Evolutionary conservation across 2,888 invertebrate species (phyloP), one percentile per base, ranked within the genome.

Genomic region (Fragum sueziense): DNA sequence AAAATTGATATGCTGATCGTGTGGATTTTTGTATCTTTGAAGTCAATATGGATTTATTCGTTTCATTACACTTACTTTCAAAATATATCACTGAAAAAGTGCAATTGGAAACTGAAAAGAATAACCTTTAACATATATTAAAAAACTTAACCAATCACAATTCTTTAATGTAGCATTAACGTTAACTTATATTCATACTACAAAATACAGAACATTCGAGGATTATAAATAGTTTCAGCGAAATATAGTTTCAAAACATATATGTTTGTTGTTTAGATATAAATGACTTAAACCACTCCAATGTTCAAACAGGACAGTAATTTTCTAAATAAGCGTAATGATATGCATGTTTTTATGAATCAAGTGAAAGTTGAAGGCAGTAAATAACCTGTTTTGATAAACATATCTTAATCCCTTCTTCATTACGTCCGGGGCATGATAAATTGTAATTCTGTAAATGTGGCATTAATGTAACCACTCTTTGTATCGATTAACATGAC

Each of bases 311-410:
- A n/a, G n/a, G n/a, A n/a, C n/a, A n/a, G n/a, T n/a, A n/a, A n/a
- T n/a, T n/a, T n/a, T n/a, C n/a, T n/a, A n/a, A n/a, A n/a, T n/a
- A n/a, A n/a, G n/a, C n/a, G n/a, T n/a, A n/a, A n/a, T n/a, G n/a
- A n/a, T 57, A 11, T 27, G 27, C 25, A 57, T 22, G 27, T 11
- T 20, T 47, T 47, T 47, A 47, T 47, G 14, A n/a, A 14, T 9
- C 3, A 47, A 47, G 47, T 47, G 47, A 47, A 47, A 47, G 47
- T 47, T n/a, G 17, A 33, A 34, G 34, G 2, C 11, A 34, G 29
- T 62, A 62, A 62, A 62, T 62, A 62, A 62, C 9, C 9, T 62
- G 62, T 34, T 34, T 62, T 62, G 62, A 34, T 62, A 62, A 62
- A 62, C 62, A 62, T 29, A 33, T 33, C 34, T 62, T 62, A 62